Conservation (phyloP, 2,797 vertebrate species). For the Diceros bicornis region DNA sequence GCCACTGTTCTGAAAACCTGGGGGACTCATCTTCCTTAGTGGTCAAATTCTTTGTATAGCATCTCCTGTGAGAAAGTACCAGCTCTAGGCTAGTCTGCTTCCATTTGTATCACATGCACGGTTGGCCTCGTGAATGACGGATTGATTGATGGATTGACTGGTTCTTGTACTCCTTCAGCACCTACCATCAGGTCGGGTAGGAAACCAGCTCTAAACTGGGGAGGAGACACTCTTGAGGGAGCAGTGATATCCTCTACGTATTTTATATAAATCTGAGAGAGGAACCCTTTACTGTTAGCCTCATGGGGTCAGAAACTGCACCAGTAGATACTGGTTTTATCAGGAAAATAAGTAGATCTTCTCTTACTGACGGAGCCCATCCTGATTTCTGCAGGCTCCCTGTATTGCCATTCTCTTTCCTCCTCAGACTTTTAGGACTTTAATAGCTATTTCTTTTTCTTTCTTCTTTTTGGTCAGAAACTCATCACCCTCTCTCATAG, state of each 20-base stretch:
- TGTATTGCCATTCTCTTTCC: background rate
- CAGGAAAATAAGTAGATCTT: background rate
- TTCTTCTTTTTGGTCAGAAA: background rate
- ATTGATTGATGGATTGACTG: background rate
- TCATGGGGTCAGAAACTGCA: background rate
- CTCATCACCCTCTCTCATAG: background rate
- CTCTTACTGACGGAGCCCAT: background rate
- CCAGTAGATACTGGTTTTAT: background rate
- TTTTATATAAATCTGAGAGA: slow-evolving; percentile 18
- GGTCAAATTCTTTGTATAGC: background rate
- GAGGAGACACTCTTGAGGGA: background rate
- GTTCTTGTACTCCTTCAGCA: slow-evolving; percentile 7
- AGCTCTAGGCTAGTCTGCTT: background rate
- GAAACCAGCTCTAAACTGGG: background rate
- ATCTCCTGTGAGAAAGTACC: background rate
- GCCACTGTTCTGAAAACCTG: slow-evolving; percentile 40
- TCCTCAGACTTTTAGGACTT: background rate
- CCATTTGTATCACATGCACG: background rate
- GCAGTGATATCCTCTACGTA: background rate
- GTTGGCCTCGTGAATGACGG: background rate
- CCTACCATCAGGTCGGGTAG: background rate
- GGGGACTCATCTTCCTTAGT: background rate
- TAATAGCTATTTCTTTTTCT: background rate
- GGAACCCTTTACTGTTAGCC: background rate
- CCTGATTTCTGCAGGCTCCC: background rate